phyloP scores from a whole-genome alignment of 2,797 vertebrate species.

The Crocidura indochinensis region DNA sequence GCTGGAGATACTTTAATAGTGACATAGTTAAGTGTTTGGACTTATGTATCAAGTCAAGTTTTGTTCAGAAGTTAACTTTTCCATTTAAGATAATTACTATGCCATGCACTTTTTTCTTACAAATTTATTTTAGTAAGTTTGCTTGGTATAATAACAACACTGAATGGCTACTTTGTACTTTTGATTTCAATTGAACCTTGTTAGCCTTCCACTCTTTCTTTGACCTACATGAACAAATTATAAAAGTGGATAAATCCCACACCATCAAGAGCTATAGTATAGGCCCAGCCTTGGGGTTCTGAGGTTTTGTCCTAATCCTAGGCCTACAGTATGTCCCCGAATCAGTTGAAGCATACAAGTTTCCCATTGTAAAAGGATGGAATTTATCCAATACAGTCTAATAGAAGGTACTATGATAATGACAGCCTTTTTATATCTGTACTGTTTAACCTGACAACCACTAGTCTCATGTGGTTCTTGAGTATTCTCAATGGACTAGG shows the following conservation, averaged over 20 bases:
- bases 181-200: conserved; percentile 15
- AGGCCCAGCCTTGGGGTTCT: not conserved
- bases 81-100: conserved; percentile 30
- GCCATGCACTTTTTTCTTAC: conserved; percentile 26
- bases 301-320: not conserved
- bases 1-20: not conserved
- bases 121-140: conserved; percentile 57
- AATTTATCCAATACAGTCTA: not conserved
- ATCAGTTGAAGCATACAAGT: not conserved
- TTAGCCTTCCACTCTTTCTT: not conserved
- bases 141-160: not conserved
- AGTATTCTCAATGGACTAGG: not conserved
- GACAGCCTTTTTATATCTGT: not conserved
- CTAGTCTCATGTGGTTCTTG: too few species aligned
- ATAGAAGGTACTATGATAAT: not conserved
- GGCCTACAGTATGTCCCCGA: not conserved
- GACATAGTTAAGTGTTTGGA: not conserved
- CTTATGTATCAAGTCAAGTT: conserved; percentile 19
- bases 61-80: conserved; percentile 51
- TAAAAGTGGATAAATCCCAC: not conserved
- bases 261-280: not conserved
- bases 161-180: not conserved
- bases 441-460: not conserved
- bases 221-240: not conserved
- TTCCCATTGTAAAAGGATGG: not conserved